Base-by-base conservation (phyloP, 2,888 invertebrate genomes). In the Hydrotaea cyrtoneurina region DNA sequence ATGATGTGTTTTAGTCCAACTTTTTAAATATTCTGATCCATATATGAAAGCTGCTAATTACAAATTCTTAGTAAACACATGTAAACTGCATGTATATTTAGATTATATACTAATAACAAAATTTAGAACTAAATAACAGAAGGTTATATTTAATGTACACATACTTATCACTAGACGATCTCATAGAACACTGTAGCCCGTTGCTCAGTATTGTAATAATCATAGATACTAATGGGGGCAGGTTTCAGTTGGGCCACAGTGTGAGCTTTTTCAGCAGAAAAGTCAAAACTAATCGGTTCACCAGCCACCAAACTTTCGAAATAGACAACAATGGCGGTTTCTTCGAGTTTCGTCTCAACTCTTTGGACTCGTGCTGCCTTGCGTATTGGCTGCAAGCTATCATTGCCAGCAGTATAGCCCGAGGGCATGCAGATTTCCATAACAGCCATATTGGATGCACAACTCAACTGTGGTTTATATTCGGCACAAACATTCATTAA, bases 361-460 rank as follows among this genome's bases (percentile, higher is more conserved):
- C 95, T 94, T 90, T 91, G 92, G 0, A 92, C 91, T 59, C 88
- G 90, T 88, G 94, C 94, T 86, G 93, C 93, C n/a, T 86, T 79
- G 73, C 89, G 86, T 66, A 95, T 92, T 87, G 94, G 94, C 3
- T 95, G 96, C 36, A 97, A 93, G 0, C 95, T 96, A 88, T 95
- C 95, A 86, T 94, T 93, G 88, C 98, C 97, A 0, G 97, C 96
- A 0, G 96, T 94, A 90, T 96, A 98, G 15, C 98, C 98, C 0
- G 98, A 98, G 0, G 98, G 98, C 82, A 98, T 93, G 85, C 95
- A 95, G 0, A 98, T 96, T 89, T 98, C 97, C 94, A 98, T 96
- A 0, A 98, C 96, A 15, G 97, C 96, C 95, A 98, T 96, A 87
- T 98, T 98, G 85, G 96, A 88, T 11, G 78, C 81, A 4, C 39